Percentiles rank a stretch among this genome's conserved stretches.
Evolutionary conservation across 2,888 invertebrate genomes (phyloP).

Genomic region (Drosophila prostipennis): DNA sequence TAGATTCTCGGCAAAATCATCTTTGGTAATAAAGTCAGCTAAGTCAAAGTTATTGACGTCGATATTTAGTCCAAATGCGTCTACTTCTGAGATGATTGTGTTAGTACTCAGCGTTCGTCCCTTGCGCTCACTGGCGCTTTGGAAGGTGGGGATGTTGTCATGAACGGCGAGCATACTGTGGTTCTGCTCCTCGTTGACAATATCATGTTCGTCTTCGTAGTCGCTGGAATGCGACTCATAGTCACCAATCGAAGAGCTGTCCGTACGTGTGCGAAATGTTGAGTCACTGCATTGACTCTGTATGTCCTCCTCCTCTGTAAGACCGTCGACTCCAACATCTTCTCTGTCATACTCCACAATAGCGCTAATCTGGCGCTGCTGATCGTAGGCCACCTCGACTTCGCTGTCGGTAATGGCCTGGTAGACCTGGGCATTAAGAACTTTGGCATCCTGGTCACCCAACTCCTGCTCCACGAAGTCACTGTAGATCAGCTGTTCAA

Average conservation of each 20-base stretch:
- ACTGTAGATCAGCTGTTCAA: slow-evolving; percentile 77
- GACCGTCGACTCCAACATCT: slow-evolving; percentile 25
- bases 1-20: slow-evolving; percentile 76
- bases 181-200: slow-evolving; percentile 5
- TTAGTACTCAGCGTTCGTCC: slow-evolving; percentile 76
- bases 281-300: slow-evolving; percentile 76
- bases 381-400: slow-evolving; percentile 55
- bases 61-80: slow-evolving; percentile 76
- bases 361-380: slow-evolving; percentile 50
- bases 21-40: slow-evolving; percentile 83
- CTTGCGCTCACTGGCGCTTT: slow-evolving; percentile 49
- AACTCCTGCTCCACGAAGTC: slow-evolving; percentile 72
- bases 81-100: slow-evolving; percentile 74
- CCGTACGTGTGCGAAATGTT: slow-evolving; percentile 82
- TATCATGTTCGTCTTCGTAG: slow-evolving; percentile 77
- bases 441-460: slow-evolving; percentile 55
- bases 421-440: slow-evolving; percentile 72
- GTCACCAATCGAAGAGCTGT: slow-evolving; percentile 83
- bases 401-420: slow-evolving; percentile 59
- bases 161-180: not conserved
- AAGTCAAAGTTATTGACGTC: slow-evolving; percentile 83
- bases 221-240: slow-evolving; percentile 84
- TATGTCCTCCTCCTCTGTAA: slow-evolving; percentile 56
- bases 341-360: slow-evolving; percentile 43
- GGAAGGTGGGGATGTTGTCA: slow-evolving; percentile 11